A percentile compares a stretch with the other conserved stretches of the same genome.
These are phyloP conservation scores for Lasioglossum marginatum DNA, from an alignment of 2,888 invertebrate species.

Conservation along the genomic window DNA sequence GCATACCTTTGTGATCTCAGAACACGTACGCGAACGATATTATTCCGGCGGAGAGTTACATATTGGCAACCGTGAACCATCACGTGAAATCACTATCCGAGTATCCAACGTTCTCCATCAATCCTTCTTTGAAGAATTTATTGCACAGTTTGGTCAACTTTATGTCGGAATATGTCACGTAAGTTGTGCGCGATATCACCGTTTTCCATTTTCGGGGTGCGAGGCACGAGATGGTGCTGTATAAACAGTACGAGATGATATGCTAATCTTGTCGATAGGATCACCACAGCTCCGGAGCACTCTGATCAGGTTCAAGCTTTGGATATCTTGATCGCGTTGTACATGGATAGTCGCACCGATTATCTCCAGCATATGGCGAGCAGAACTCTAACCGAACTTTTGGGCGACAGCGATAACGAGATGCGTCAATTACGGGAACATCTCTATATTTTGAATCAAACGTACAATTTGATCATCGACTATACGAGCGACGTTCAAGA, in stretches of 20 bases:
- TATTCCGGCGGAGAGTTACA: constrained; percentile 93
- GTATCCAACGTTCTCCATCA: constrained; percentile 86
- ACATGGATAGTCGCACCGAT: constrained; percentile 91
- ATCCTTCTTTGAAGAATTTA: constrained; percentile 88
- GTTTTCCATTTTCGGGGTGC: background rate
- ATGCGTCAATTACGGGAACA: constrained; percentile 88
- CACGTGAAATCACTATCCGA: constrained; percentile 89
- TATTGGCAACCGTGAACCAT: constrained; percentile 90
- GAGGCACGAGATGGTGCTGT: background rate
- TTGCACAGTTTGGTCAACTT: constrained; percentile 88
- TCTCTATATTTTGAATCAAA: constrained; percentile 88
- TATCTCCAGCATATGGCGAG: constrained; percentile 88
- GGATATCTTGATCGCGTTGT: constrained; percentile 90
- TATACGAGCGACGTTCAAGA: constrained; percentile 85
- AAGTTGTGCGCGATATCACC: constrained; percentile 75
- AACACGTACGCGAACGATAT: constrained; percentile 91
- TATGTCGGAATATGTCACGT: constrained; percentile 87
- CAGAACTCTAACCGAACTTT: constrained; percentile 87
- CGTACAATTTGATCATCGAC: constrained; percentile 89
- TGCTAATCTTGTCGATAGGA: constrained; percentile 36
- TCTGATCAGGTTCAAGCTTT: constrained; percentile 88
- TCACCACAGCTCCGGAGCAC: constrained; percentile 87
- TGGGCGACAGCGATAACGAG: constrained; percentile 88
- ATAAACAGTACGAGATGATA: background rate
- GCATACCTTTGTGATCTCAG: constrained; percentile 83